A percentile compares a stretch with the other conserved stretches of the same genome.
phyloP scores from a whole-genome alignment of 2,797 vertebrate genomes.

The Tokudaia muenninki region DNA sequence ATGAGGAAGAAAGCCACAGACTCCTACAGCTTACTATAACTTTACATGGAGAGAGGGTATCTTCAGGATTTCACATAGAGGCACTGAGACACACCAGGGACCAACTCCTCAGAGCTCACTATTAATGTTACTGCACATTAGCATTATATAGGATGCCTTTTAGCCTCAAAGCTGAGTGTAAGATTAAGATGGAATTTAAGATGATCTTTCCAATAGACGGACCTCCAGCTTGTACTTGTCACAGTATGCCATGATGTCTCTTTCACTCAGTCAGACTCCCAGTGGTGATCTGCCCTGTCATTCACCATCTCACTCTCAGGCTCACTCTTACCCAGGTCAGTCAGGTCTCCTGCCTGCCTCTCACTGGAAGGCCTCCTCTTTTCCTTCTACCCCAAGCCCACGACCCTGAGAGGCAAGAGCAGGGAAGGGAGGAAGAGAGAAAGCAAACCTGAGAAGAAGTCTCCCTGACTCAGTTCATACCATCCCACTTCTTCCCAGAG shows the following conservation, averaged over 20 bases:
- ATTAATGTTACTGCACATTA: background rate
- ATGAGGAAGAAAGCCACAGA: background rate
- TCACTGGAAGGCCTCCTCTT: background rate
- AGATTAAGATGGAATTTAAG: background rate
- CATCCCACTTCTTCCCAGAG: rapidly evolving
- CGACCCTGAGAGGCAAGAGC: background rate
- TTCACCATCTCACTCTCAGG: background rate
- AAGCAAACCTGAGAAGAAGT: background rate
- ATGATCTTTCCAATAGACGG: background rate
- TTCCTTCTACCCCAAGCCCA: background rate
- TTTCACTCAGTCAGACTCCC: background rate
- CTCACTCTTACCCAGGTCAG: background rate
- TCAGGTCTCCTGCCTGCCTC: background rate
- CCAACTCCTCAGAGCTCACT: background rate
- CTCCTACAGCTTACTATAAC: background rate
- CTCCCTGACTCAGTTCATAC: background rate
- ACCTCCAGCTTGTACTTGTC: background rate
- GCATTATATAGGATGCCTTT: background rate
- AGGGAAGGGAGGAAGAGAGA: background rate
- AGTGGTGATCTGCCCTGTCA: background rate
- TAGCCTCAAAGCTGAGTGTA: background rate
- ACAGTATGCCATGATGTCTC: background rate
- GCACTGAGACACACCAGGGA: background rate
- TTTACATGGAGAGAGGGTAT: background rate
- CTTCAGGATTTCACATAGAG: background rate